phyloP scores from a whole-genome alignment of 2,888 invertebrate genomes.

The Ellobium chinense region DNA sequence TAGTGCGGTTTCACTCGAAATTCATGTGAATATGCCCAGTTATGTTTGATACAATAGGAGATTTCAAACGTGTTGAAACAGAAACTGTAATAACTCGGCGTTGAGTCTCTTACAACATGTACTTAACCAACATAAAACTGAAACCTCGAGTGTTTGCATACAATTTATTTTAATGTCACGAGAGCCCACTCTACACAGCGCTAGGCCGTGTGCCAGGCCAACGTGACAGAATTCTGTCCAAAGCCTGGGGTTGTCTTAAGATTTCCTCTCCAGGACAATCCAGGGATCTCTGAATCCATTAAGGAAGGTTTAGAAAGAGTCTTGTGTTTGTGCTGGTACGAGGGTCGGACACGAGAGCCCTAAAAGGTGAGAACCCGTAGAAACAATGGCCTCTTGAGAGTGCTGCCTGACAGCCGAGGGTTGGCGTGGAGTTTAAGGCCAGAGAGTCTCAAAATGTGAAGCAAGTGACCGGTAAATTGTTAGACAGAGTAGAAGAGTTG shows the following conservation, averaged over 20 bases:
- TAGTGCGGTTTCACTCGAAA: too few species aligned
- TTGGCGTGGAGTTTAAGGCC: too few species aligned
- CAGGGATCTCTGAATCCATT: neutral
- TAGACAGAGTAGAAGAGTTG: too few species aligned
- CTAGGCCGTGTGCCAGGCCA: neutral
- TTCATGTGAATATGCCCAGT: too few species aligned
- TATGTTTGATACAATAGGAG: too few species aligned
- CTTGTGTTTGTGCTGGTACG: neutral
- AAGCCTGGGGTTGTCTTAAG: neutral
- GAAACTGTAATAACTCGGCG: too few species aligned
- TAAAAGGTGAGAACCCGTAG: neutral
- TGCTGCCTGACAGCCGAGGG: neutral
- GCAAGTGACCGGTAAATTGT: too few species aligned
- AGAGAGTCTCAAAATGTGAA: too few species aligned
- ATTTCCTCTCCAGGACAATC: neutral
- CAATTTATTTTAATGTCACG: too few species aligned
- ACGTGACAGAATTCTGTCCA: neutral
- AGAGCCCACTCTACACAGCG: too few species aligned
- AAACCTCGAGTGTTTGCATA: neutral
- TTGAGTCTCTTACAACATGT: too few species aligned
- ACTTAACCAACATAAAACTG: neutral
- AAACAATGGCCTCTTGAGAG: neutral
- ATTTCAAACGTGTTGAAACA: too few species aligned
- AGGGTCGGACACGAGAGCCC: neutral
- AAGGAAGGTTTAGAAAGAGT: neutral